These are phyloP conservation scores for Rhopalosiphum nymphaeae DNA, from an alignment of 2,888 invertebrate species.

Conservation along the genomic window DNA sequence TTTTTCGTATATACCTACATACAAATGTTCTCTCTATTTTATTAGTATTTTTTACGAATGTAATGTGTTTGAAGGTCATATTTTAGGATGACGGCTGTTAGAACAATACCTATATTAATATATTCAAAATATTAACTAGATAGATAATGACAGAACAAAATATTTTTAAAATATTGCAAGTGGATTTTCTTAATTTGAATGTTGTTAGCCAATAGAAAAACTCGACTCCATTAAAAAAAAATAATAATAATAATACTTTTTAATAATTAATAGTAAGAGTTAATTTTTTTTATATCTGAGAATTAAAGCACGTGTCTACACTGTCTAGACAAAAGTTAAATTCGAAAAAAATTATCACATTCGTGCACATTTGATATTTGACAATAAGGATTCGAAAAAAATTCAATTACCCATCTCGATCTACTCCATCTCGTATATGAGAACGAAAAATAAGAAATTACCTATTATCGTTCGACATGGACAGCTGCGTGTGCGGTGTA, in stretches of 20 bases:
- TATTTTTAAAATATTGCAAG: not conserved
- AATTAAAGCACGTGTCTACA: not conserved
- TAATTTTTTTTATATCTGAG: not conserved
- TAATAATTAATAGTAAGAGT: not conserved
- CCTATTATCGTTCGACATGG: not conserved
- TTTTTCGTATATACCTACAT: not conserved
- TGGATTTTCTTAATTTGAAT: not conserved
- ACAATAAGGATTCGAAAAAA: not conserved
- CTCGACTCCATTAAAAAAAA: not conserved
- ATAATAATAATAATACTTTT: too few species aligned
- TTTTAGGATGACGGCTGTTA: not conserved
- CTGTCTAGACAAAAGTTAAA: not conserved
- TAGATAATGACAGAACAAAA: not conserved
- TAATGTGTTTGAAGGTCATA: not conserved
- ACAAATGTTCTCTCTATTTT: not conserved
- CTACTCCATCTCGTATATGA: not conserved
- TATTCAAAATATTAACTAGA: not conserved
- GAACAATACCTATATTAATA: not conserved
- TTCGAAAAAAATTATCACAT: not conserved
- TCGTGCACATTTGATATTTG: not conserved
- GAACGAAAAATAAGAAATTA: conserved; percentile 12
- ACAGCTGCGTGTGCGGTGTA: not conserved
- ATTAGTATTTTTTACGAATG: not conserved
- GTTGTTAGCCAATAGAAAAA: not conserved
- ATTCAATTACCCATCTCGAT: not conserved